Base-by-base conservation (phyloP, 2,888 invertebrate genomes). In the Ectropis crepuscularia region DNA sequence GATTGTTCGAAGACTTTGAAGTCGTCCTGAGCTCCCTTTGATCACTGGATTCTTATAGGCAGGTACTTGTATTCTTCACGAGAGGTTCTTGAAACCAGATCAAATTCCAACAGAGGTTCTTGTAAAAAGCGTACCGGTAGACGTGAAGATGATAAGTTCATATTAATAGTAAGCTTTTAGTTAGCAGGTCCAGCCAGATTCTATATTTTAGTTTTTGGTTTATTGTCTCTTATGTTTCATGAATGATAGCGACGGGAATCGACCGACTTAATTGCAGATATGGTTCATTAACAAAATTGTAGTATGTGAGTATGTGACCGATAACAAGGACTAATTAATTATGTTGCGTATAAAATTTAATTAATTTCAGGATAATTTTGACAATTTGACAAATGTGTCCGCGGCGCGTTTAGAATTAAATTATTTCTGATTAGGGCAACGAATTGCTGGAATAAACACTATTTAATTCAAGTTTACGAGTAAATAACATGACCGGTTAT, bases 1-100 rank as follows among this genome's bases (percentile, higher is more conserved):
- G n/a, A 42, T 53, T 53, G 41, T 41, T 28, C 46, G 46, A 71
- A 72, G 72, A 73, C 74, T 75, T 76, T 75, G 71, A 69, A 70
- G 67, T 67, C 61, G 54, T 42, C 39, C 43, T 38, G 43, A 7
- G 49, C 38, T 54, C 11, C 54, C 49, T 61, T 61, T 61, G 54
- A 61, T 50, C 49, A 48, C 16, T 16, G 49, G 49, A 49, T 53
- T 53, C 53, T 53, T 53, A 42, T 41, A 37, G 7, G 36, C 41
- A 53, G 6, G 45, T 53, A 49, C 37, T 42, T 49, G 16, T 53
- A 57, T 47, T 46, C 36, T 48, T 57, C 42, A 51, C 48, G 12
- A 55, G 48, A 61, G 45, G 49, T 50, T n/a, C 61, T 57, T 36
- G 36, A 50, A 43, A 45, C 42, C 49, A 55, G 50, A 50, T 61